phyloP scores from a whole-genome alignment of 2,113 vertebrate species.

The Osmerus eperlanus region DNA sequence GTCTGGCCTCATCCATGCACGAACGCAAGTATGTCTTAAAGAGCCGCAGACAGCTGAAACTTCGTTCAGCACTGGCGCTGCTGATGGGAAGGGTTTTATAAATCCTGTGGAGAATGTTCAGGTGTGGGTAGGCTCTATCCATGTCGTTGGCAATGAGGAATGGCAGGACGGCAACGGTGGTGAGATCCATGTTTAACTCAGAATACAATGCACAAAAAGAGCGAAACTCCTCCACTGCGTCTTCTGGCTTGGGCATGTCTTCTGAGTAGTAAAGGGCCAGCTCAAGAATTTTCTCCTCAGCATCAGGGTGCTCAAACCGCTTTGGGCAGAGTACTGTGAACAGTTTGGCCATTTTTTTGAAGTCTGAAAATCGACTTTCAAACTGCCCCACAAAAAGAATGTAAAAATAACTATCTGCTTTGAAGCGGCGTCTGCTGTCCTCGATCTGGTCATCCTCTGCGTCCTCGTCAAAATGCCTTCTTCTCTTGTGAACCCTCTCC shows the following conservation, averaged over 20 bases:
- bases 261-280: conserved; percentile 4
- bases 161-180: neutral
- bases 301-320: no score
- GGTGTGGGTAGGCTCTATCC: neutral
- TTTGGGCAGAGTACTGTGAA: neutral
- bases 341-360: neutral
- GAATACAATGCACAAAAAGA: neutral
- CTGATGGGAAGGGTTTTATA: conserved; percentile 1
- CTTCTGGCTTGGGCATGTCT: conserved; percentile 1
- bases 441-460: neutral
- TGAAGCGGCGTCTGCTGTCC: neutral
- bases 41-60: neutral
- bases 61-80: neutral
- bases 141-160: neutral
- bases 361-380: neutral
- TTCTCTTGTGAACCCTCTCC: neutral
- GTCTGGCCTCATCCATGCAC: neutral
- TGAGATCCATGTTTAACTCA: conserved; percentile 5
- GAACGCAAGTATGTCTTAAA: neutral
- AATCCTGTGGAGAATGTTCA: neutral
- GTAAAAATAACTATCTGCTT: neutral
- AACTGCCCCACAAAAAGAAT: neutral
- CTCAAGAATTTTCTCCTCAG: conserved; percentile 1
- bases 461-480: neutral
- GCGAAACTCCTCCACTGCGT: conserved; percentile 1